Base-by-base conservation (phyloP, 2,797 vertebrate species). In the Rhinichthys osculus region DNA sequence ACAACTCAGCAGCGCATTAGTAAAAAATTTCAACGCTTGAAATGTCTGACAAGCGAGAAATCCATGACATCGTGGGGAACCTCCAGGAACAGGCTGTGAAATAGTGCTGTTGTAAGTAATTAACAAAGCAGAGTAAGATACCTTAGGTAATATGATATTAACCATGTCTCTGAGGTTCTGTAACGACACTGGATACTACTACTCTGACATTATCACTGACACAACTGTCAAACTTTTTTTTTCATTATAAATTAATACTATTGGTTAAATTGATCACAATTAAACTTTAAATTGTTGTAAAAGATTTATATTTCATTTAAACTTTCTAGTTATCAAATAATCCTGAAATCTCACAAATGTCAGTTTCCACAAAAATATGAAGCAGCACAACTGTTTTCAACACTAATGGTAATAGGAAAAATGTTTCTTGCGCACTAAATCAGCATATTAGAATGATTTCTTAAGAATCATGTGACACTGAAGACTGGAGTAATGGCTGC, bases 121-220 rank as follows among this genome's bases (percentile, higher is more conserved):
- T n/a, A 71, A 40, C 47, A 27, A 84, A 77, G 23, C 23, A 67
- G 38, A 4, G 23, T 54, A n/a, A 50, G 52, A 85, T 47, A 27
- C 21, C 76, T 79, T 27, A 35, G 57, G 69, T 85, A 71, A 79
- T 47, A 54, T 33, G 7, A 54, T 33, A 78, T 52, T 42, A 70
- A 52, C 81, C 21, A 54, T 40, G 50, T 77, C 17, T 57, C 66
- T 59, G 40, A 42, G 30, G 7, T 47, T 82, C 38, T 5, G n/a
- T 82, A 47, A 44, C 27, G 19, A 70, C 74, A 78, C 50, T 52
- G 44, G 71, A 69, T 78, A 78, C 30, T 78, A 78, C 30, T 7
- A 57, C 8, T 84, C 57, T 47, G 17, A 78, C 47, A 70, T 44
- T 35, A n/a, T 40, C 50, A 57, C 62, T 30, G 62, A 84, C 59